Percentiles rank a stretch among this genome's conserved stretches.
Conservation (phyloP, 2,888 invertebrate species). For the Nudaria mundana region DNA sequence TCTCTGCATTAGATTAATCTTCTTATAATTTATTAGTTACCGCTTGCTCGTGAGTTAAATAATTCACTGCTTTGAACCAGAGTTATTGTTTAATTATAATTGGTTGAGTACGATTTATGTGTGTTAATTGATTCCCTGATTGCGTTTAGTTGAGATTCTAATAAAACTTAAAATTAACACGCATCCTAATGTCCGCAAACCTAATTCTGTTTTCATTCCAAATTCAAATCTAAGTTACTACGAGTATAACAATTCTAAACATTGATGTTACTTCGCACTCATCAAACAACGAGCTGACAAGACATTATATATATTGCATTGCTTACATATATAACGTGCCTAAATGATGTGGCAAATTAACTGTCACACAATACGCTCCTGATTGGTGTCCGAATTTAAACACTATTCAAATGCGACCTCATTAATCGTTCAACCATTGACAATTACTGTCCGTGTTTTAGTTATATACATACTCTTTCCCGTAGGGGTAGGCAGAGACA, state of each 20-base stretch:
- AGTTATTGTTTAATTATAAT: conserved; percentile 8
- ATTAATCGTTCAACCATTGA: conserved; percentile 32
- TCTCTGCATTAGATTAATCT: conserved; percentile 38
- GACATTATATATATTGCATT: conserved; percentile 21
- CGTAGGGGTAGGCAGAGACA: too few species aligned
- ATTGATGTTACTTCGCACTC: too few species aligned
- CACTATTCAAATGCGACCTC: conserved; percentile 29
- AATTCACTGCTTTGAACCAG: conserved; percentile 11
- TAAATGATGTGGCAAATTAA: conserved; percentile 21
- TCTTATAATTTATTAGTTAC: conserved; percentile 34
- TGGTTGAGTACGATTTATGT: conserved; percentile 3
- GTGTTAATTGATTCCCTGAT: conserved; percentile 6
- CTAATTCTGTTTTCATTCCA: too few species aligned
- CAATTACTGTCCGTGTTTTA: conserved; percentile 31
- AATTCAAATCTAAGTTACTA: too few species aligned
- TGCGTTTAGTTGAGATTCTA: not conserved
- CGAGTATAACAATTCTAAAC: too few species aligned
- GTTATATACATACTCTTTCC: conserved; percentile 11
- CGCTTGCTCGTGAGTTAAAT: conserved; percentile 26
- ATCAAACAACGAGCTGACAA: conserved; percentile 14
- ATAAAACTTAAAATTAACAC: too few species aligned
- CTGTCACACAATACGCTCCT: conserved; percentile 33
- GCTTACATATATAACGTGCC: conserved; percentile 13
- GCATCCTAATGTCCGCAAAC: too few species aligned
- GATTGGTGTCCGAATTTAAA: conserved; percentile 42